A percentile compares a stretch with the other conserved stretches of the same genome.
Conservation (phyloP, 2,113 vertebrate species). For the Verasper variegatus region DNA sequence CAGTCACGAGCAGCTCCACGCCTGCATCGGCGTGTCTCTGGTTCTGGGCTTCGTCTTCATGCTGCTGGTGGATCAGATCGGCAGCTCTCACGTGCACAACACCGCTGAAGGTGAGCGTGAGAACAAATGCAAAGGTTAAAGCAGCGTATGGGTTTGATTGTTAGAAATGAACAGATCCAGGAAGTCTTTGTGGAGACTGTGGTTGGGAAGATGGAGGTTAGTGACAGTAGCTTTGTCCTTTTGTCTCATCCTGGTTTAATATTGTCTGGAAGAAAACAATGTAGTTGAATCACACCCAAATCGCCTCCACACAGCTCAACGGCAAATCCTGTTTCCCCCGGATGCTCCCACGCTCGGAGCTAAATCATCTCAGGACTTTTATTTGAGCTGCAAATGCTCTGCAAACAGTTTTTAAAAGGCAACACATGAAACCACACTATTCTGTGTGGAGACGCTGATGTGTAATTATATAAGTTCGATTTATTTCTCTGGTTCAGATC, state of each 20-base stretch:
- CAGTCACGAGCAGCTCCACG: slow-evolving; percentile 88
- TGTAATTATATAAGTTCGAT: neutral
- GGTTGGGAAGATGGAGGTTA: neutral
- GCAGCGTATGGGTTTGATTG: neutral
- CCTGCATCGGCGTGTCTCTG: slow-evolving; percentile 95
- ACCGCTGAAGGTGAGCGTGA: slow-evolving; percentile 85
- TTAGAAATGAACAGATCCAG: neutral
- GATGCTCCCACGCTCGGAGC: neutral
- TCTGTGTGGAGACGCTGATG: neutral
- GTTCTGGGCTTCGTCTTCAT: slow-evolving; percentile 99
- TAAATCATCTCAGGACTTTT: neutral
- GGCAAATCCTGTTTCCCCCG: neutral
- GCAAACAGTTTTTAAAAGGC: neutral
- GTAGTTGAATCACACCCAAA: slow-evolving; percentile 3
- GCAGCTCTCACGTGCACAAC: slow-evolving; percentile 92
- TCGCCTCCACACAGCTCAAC: neutral
- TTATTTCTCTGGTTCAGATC: slow-evolving; percentile 82
- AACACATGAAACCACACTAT: neutral
- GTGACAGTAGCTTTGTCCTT: neutral
- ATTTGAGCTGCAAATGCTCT: neutral
- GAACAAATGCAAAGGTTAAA: neutral
- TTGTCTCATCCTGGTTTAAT: neutral
- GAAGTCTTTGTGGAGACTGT: neutral
- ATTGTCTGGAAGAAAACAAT: neutral
- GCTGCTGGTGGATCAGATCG: slow-evolving; percentile 97